These are phyloP conservation scores for Linurgus olivaceus DNA, from an alignment of 2,797 vertebrate species.

Conservation along the genomic window DNA sequence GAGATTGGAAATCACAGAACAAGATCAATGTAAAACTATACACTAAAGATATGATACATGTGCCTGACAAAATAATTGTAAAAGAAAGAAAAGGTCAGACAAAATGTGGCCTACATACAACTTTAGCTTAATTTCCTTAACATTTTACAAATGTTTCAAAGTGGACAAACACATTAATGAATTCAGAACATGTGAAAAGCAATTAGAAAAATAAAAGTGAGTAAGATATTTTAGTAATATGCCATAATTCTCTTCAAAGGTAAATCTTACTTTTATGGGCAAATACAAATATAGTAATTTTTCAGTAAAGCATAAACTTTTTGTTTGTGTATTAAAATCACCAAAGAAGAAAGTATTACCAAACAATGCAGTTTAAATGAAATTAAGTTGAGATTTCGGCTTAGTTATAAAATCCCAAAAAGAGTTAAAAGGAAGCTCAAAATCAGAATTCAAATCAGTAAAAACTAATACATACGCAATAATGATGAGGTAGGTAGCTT, in stretches of 20 bases:
- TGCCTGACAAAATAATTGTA: not conserved
- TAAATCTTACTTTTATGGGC: not conserved
- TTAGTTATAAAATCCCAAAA: not conserved
- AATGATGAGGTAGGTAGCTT: not conserved
- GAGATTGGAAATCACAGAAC: not conserved
- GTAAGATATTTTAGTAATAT: not conserved
- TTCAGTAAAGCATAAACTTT: not conserved
- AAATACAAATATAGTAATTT: not conserved
- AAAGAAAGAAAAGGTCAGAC: not conserved
- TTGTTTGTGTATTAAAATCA: not conserved
- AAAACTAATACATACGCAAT: not conserved
- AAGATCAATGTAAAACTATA: not conserved
- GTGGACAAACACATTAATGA: not conserved
- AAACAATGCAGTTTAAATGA: not conserved
- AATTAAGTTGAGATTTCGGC: not conserved
- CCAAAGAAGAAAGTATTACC: not conserved
- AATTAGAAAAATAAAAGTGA: not conserved
- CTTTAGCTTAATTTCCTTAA: not conserved
- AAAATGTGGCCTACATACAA: not conserved
- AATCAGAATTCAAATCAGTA: not conserved
- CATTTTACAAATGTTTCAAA: not conserved
- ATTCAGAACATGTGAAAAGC: not conserved
- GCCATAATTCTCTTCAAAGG: not conserved
- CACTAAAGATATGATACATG: not conserved
- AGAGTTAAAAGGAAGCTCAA: not conserved